phyloP scores from a whole-genome alignment of 2,888 invertebrate genomes.

The Torymus tubicola region DNA sequence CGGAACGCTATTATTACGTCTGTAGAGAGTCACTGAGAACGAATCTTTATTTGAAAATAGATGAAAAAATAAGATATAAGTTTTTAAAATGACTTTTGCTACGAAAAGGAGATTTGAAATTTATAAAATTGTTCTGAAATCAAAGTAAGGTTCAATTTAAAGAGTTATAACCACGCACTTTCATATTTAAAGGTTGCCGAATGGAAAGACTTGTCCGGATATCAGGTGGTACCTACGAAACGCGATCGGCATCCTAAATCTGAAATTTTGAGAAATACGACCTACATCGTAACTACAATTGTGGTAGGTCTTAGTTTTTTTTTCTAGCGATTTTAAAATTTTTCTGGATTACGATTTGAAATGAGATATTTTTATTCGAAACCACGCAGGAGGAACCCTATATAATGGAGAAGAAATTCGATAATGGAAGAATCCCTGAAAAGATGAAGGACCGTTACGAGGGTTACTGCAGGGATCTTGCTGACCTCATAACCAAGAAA shows the following conservation, averaged over 20 bases:
- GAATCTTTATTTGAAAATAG: too few relatives aligned
- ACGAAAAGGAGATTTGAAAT: too few relatives aligned
- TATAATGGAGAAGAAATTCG: conserved; percentile 86
- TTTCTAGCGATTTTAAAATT: background rate
- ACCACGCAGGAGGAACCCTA: conserved; percentile 88
- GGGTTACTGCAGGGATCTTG: conserved; percentile 95
- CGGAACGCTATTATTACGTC: too few relatives aligned
- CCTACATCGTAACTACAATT: conserved; percentile 91
- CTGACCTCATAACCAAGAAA: conserved; percentile 87
- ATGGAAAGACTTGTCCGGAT: conserved; percentile 89
- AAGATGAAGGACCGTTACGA: conserved; percentile 85
- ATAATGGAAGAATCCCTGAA: conserved; percentile 81
- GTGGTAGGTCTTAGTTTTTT: conserved; percentile 78
- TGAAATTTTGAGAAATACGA: conserved; percentile 88
- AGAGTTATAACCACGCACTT: too few relatives aligned
- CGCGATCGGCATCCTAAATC: conserved; percentile 84
- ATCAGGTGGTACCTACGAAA: conserved; percentile 86
- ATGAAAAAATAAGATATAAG: too few relatives aligned
- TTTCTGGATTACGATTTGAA: background rate
- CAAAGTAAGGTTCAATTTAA: too few relatives aligned
- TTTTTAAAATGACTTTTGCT: too few relatives aligned
- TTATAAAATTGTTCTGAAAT: too few relatives aligned
- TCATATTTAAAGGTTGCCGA: conserved; percentile 83
- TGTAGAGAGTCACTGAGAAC: too few relatives aligned
- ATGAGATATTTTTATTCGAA: too few relatives aligned